phyloP scores from a whole-genome alignment of 2,797 vertebrate species.

The Eremophila alpestris region DNA sequence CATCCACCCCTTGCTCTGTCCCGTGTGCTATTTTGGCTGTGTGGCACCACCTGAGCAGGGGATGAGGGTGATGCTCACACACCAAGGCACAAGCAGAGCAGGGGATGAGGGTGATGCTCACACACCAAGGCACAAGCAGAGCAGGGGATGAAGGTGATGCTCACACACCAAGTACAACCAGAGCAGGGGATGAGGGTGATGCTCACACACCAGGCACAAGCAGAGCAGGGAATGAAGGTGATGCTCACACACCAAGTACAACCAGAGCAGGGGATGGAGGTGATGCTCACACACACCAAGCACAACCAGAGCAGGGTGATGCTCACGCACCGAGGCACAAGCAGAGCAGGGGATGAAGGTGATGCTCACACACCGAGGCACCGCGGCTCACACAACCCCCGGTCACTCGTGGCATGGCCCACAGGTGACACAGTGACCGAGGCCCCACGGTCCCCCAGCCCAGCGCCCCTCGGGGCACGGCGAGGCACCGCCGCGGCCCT shows the following conservation, averaged over 20 bases:
- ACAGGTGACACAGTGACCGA: background rate
- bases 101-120: background rate
- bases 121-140: background rate
- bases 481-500: background rate
- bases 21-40: accelerated
- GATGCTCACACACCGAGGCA: background rate
- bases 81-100: accelerated
- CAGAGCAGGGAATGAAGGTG: background rate
- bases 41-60: background rate
- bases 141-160: background rate
- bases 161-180: accelerated
- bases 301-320: background rate
- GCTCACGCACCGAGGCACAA: background rate
- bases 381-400: background rate
- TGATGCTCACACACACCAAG: background rate
- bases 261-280: background rate
- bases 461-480: background rate
- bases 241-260: background rate
- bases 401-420: background rate
- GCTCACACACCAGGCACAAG: background rate
- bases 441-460: background rate
- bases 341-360: background rate
- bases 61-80: background rate
- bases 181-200: background rate
- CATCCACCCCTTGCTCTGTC: accelerated